phyloP scores from a whole-genome alignment of 2,113 vertebrate genomes.

The Numenius arquata region DNA sequence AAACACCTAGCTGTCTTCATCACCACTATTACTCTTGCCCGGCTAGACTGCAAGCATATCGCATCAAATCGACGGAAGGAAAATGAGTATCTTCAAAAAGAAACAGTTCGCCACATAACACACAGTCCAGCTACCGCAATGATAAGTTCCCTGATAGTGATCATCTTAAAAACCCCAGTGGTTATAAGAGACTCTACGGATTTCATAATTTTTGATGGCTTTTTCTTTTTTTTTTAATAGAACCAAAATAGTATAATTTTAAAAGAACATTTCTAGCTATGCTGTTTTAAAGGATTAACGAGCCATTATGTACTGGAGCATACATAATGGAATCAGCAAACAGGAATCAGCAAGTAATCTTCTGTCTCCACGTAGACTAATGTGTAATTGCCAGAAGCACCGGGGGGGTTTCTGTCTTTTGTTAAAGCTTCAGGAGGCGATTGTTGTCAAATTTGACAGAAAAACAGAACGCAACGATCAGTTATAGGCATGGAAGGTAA shows the following conservation, averaged over 20 bases:
- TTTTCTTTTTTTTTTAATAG: not conserved
- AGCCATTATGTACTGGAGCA: conserved; percentile 4
- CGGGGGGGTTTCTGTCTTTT: conserved; percentile 34
- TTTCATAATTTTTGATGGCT: not conserved
- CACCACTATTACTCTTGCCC: not conserved
- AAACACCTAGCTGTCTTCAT: conserved; percentile 26
- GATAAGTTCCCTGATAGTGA: not conserved
- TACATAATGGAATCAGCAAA: conserved; percentile 49
- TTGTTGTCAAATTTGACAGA: not conserved
- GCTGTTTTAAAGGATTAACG: conserved; percentile 38
- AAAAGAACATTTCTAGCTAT: not conserved
- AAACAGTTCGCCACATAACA: not conserved
- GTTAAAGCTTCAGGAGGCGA: conserved; percentile 37
- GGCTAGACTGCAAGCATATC: not conserved
- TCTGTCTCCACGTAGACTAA: not conserved
- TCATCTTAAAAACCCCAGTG: conserved; percentile 13
- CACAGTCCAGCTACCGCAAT: not conserved
- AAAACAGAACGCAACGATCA: not conserved
- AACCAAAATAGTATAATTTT: not conserved
- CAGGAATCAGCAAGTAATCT: conserved; percentile 50
- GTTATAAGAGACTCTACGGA: not conserved
- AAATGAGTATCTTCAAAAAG: conserved; percentile 33
- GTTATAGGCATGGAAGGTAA: not conserved
- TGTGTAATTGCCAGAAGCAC: conserved; percentile 44
- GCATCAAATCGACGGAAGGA: not conserved